Evolutionary conservation across 2,113 vertebrate species (phyloP).

Genomic region (Dicrurus megarhynchus): DNA sequence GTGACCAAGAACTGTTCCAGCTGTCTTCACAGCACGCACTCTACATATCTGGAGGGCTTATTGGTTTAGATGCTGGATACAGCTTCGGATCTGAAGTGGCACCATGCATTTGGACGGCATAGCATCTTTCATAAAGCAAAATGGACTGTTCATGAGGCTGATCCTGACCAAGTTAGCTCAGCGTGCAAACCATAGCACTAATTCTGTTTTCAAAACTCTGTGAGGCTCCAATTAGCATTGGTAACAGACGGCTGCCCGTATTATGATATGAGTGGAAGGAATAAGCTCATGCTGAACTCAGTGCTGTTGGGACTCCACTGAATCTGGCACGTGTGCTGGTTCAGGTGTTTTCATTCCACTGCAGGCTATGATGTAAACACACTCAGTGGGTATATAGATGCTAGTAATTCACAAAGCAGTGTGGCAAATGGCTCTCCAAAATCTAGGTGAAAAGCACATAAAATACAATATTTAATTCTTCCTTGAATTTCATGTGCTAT

Average conservation of each 20-base stretch:
- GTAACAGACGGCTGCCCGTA: neutral
- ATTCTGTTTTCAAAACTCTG: neutral
- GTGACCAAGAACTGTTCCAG: neutral
- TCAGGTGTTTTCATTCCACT: neutral
- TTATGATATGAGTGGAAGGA: neutral
- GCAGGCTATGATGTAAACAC: neutral
- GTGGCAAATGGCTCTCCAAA: neutral
- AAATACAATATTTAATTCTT: neutral
- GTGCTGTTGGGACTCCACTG: neutral
- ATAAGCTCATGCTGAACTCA: neutral
- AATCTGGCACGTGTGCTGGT: neutral
- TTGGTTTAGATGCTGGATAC: neutral
- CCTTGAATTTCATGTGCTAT: neutral
- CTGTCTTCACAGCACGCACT: neutral
- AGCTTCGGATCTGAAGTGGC: neutral
- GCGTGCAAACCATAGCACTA: neutral
- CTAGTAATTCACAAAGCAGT: neutral
- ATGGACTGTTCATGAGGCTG: neutral
- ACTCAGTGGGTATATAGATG: neutral
- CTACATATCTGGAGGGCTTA: neutral
- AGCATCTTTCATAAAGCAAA: neutral
- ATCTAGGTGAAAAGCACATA: neutral
- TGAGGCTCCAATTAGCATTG: neutral
- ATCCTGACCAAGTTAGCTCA: neutral
- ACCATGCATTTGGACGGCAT: neutral